A percentile compares a stretch with the other conserved stretches of the same genome.
Evolutionary conservation across 2,888 invertebrate genomes (phyloP).

Genomic region (Charanyca ferruginea): DNA sequence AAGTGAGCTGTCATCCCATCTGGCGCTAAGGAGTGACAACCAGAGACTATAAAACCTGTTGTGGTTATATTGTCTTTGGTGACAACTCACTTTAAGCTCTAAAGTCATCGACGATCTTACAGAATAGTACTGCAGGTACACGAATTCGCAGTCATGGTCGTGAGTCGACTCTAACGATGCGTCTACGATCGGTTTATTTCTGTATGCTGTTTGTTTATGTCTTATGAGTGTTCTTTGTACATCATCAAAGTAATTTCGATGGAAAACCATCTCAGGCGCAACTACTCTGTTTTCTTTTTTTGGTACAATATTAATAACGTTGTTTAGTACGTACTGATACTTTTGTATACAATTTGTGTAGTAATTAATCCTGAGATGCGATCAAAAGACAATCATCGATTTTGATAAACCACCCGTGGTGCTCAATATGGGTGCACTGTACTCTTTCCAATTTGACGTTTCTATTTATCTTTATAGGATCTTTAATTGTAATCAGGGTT

Average conservation of each 20-base stretch:
- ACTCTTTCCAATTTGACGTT: slow-evolving; percentile 42
- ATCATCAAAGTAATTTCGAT: slow-evolving; percentile 70
- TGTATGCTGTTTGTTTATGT: slow-evolving; percentile 72
- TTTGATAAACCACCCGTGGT: slow-evolving; percentile 39
- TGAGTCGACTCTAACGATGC: slow-evolving; percentile 55
- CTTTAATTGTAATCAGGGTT: slow-evolving; percentile 50
- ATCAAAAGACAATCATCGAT: slow-evolving; percentile 29
- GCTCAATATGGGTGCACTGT: slow-evolving; percentile 30
- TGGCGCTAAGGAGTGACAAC: neutral
- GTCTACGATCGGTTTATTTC: slow-evolving; percentile 69
- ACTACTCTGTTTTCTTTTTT: slow-evolving; percentile 21
- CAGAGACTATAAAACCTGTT: too few relatives aligned
- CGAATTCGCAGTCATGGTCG: slow-evolving; percentile 46
- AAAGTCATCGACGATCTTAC: neutral
- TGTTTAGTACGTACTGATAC: neutral
- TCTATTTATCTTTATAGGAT: slow-evolving; percentile 55
- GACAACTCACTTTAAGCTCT: neutral
- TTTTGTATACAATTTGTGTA: slow-evolving; percentile 1
- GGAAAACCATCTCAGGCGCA: slow-evolving; percentile 36
- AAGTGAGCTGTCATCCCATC: neutral
- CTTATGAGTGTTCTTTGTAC: slow-evolving; percentile 72
- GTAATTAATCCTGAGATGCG: slow-evolving; percentile 28
- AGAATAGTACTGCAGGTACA: slow-evolving; percentile 23
- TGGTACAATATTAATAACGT: slow-evolving; percentile 26
- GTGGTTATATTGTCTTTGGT: too few relatives aligned